Conservation (phyloP, 2,113 vertebrate species). For the Thomomys bottae region DNA sequence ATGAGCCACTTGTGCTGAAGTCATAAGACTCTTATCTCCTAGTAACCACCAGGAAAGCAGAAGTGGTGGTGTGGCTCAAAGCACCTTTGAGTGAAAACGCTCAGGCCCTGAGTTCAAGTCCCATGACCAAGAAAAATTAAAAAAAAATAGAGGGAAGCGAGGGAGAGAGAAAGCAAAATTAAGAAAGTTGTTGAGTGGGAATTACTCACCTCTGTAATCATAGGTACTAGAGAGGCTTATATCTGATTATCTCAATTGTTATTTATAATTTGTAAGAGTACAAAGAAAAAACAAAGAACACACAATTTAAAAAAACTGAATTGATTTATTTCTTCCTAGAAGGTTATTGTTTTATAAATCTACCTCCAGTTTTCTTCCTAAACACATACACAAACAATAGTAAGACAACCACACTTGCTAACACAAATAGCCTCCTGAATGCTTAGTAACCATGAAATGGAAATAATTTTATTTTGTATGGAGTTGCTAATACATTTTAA, state of each 20-base stretch:
- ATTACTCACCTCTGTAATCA: no score
- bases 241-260: background rate
- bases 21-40: no score
- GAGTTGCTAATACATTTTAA: slow-evolving; percentile 10
- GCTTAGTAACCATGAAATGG: background rate
- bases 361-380: background rate
- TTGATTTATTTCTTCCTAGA: background rate
- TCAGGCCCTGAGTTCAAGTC: no score
- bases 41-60: no score
- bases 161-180: no score
- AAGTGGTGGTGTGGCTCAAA: no score
- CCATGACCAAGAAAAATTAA: no score
- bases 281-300: background rate
- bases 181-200: no score
- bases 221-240: no score
- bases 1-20: no score
- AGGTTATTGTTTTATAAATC: background rate
- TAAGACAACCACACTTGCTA: background rate
- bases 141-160: no score
- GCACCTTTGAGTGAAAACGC: no score
- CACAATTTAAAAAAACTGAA: background rate
- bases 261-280: background rate
- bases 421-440: background rate
- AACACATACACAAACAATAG: background rate
- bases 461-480: slow-evolving; percentile 45